Conservation (phyloP, 2,797 vertebrate genomes). For the Muscicapa striata region DNA sequence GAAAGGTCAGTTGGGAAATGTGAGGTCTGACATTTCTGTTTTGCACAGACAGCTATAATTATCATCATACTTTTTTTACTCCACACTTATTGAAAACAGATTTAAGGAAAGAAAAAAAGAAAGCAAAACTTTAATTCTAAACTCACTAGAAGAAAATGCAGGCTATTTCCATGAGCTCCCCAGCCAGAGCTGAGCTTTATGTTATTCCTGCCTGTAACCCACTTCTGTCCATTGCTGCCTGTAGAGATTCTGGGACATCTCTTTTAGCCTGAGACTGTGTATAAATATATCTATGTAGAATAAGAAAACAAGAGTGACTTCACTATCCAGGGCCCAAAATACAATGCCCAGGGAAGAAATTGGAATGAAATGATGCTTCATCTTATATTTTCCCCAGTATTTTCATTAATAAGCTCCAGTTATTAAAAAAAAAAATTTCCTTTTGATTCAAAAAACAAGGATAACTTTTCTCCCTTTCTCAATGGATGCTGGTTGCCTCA, state of each 20-base stretch:
- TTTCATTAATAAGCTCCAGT: not conserved
- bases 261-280: not conserved
- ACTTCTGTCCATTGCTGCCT: not conserved
- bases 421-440: not conserved
- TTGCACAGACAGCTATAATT: slow-evolving; percentile 67
- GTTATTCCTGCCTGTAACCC: not conserved
- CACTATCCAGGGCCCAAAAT: not conserved
- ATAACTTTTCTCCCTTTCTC: not conserved
- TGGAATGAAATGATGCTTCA: not conserved
- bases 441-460: not conserved
- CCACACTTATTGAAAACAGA: slow-evolving; percentile 63
- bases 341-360: not conserved
- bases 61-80: slow-evolving; percentile 58
- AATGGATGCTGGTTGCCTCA: not conserved
- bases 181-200: not conserved
- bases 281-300: no score
- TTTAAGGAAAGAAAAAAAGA: slow-evolving; percentile 25
- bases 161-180: not conserved
- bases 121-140: slow-evolving; percentile 46
- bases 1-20: slow-evolving; percentile 52
- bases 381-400: not conserved
- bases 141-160: slow-evolving; percentile 33
- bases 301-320: not conserved
- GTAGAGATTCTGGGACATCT: not conserved
- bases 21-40: slow-evolving; percentile 55